Conservation (phyloP, 2,113 vertebrate species). For the Synodontis membranacea region DNA sequence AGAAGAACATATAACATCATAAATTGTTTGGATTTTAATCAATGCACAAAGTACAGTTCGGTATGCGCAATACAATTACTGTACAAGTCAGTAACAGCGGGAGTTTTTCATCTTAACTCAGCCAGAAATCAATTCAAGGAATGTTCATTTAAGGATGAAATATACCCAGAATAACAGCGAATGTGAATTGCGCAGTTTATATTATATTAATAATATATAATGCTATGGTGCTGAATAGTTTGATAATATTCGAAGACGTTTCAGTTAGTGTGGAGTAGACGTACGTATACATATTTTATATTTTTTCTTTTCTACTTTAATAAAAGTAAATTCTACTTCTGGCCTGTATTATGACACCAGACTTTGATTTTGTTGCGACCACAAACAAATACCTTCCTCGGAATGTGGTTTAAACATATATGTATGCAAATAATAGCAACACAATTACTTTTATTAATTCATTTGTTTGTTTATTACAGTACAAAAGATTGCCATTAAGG, state of each 20-base stretch:
- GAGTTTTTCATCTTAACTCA: background rate
- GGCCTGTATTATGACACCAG: no score
- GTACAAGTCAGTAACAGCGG: background rate
- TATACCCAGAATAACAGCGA: background rate
- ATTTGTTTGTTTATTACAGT: background rate
- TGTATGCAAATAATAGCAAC: background rate
- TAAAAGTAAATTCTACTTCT: no score
- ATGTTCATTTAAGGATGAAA: background rate
- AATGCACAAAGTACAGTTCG: background rate
- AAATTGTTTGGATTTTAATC: background rate
- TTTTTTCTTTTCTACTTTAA: no score
- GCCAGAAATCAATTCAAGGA: background rate
- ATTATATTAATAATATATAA: conserved; percentile 2
- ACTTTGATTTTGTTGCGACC: background rate
- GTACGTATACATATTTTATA: no score
- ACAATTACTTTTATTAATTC: background rate
- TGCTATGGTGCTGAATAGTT: background rate
- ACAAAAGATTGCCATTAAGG: background rate
- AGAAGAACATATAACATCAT: background rate
- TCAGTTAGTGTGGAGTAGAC: background rate
- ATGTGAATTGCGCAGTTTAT: background rate
- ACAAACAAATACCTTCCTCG: background rate
- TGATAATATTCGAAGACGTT: background rate
- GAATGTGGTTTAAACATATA: background rate
- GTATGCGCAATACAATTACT: background rate